A percentile compares a stretch with the other conserved stretches of the same genome.
phyloP scores from a whole-genome alignment of 2,888 invertebrate genomes.

The Ditula angustiorana region DNA sequence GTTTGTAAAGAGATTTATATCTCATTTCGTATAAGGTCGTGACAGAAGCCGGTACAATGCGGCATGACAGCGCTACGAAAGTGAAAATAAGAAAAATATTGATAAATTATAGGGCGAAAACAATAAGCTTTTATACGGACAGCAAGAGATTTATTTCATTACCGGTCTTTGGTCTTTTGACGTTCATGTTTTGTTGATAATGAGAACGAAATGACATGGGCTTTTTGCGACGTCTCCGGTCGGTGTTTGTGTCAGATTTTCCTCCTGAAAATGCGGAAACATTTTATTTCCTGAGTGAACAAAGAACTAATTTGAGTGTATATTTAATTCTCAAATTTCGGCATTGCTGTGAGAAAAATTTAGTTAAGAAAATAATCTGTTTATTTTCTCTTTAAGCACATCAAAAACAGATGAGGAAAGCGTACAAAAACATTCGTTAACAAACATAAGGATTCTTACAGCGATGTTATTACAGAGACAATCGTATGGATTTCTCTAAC shows the following conservation, averaged over 20 bases:
- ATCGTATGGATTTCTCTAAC: background rate
- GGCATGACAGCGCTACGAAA: constrained; percentile 38
- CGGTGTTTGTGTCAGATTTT: background rate
- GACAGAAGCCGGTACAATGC: constrained; percentile 44
- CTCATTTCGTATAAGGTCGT: constrained; percentile 49
- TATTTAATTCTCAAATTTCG: background rate
- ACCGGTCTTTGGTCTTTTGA: constrained; percentile 26
- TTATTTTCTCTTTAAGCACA: background rate
- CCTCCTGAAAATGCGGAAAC: background rate
- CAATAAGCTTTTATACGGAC: constrained; percentile 22
- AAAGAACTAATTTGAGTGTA: background rate
- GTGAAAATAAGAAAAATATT: constrained; percentile 46
- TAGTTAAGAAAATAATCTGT: background rate
- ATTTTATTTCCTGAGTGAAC: background rate
- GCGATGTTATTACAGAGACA: background rate
- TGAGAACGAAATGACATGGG: background rate
- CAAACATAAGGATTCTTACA: background rate
- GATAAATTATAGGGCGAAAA: constrained; percentile 42
- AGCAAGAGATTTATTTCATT: constrained; percentile 27
- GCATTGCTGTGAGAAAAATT: background rate
- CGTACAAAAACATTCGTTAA: no score
- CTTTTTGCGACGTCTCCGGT: background rate
- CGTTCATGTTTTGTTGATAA: constrained; percentile 20
- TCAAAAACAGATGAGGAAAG: no score
- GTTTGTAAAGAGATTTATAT: constrained; percentile 50